Evolutionary conservation across 2,797 vertebrate species (phyloP).

Genomic region (Eutrigla gurnardus): DNA sequence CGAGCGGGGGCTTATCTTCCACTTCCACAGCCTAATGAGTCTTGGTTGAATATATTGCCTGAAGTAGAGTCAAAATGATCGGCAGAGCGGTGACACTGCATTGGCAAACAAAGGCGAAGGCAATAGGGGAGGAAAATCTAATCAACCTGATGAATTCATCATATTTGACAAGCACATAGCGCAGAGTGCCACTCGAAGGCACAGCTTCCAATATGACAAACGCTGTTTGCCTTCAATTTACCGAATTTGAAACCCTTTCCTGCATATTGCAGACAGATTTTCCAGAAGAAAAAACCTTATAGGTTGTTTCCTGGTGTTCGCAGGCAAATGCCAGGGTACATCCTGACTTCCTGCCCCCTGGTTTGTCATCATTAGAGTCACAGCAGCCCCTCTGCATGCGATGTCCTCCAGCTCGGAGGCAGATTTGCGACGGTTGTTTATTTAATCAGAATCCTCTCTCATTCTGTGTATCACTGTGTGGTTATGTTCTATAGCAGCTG

Average conservation of each 20-base stretch:
- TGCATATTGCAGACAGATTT: conserved; percentile 26
- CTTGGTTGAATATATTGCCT: conserved; percentile 47
- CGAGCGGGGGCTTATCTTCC: conserved; percentile 13
- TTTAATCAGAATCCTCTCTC: conserved; percentile 12
- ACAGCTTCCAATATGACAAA: conserved; percentile 38
- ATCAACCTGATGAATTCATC: conserved; percentile 58
- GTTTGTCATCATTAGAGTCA: conserved; percentile 30
- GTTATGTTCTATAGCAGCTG: not conserved
- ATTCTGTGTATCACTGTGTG: not conserved
- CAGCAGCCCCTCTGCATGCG: not conserved
- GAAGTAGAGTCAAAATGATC: conserved; percentile 46
- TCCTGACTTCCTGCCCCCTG: not conserved
- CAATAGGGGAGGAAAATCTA: conserved; percentile 38
- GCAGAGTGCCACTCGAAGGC: conserved; percentile 31
- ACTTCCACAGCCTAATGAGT: conserved; percentile 39
- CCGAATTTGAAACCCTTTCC: conserved; percentile 21
- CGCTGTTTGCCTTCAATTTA: conserved; percentile 23
- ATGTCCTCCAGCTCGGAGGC: conserved; percentile 7
- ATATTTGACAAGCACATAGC: conserved; percentile 45
- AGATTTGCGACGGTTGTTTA: conserved; percentile 4
- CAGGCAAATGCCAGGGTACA: conserved; percentile 13
- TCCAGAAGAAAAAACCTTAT: not conserved
- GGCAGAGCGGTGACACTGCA: conserved; percentile 30
- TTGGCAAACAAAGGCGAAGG: conserved; percentile 39
- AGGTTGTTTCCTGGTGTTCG: conserved; percentile 6